These are phyloP conservation scores for Tupaia tana DNA, from an alignment of 2,113 vertebrate genomes.

Conservation along the genomic window DNA sequence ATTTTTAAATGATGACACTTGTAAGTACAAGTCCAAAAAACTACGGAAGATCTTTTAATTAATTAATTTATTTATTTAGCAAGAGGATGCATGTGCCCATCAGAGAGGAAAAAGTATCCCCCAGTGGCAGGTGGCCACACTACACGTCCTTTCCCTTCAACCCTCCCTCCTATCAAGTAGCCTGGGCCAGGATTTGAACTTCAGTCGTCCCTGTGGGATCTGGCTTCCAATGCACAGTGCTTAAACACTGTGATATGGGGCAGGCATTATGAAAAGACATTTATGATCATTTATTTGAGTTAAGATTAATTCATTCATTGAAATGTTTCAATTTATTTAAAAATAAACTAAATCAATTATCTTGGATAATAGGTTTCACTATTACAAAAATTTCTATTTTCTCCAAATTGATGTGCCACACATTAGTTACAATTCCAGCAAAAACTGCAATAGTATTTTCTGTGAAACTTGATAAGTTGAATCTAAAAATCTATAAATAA, in stretches of 20 bases:
- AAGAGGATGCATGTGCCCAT: too few relatives aligned
- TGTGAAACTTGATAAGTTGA: not conserved
- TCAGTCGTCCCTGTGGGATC: too few relatives aligned
- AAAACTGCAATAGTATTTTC: not conserved
- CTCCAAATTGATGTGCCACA: not conserved
- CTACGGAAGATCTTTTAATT: not conserved
- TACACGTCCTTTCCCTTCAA: too few relatives aligned
- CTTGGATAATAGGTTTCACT: not conserved
- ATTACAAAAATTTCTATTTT: not conserved
- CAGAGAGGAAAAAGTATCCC: too few relatives aligned
- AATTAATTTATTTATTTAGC: too few relatives aligned
- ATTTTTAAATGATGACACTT: not conserved
- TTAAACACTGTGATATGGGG: too few relatives aligned
- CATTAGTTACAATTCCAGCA: not conserved
- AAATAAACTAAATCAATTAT: not conserved
- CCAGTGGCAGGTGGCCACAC: too few relatives aligned
- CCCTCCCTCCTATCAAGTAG: too few relatives aligned
- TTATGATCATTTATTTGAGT: not conserved
- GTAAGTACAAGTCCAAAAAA: not conserved
- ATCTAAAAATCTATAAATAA: slow-evolving; percentile 39
- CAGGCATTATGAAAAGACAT: not conserved
- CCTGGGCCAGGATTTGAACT: too few relatives aligned
- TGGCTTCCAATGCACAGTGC: too few relatives aligned
- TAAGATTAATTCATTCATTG: too few relatives aligned
- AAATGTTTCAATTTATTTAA: not conserved